Evolutionary conservation across 2,797 vertebrate species (phyloP), one percentile per base, ranked within the genome.

Genomic region (Melanotaenia nigrans): DNA sequence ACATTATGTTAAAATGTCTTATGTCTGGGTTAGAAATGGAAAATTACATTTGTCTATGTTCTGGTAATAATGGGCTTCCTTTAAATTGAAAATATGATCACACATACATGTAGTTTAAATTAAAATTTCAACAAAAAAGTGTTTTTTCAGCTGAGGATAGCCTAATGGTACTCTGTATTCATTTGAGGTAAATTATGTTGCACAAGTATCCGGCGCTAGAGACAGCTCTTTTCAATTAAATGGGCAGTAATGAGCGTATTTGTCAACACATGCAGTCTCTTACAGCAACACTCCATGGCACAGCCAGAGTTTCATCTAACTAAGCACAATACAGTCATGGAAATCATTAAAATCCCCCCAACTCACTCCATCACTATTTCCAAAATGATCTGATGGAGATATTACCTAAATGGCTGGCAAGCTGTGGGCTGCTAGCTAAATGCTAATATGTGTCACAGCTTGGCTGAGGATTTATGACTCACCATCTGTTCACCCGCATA

Each of bases 331-430:
- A 72, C 78, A 82, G 78, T 83, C 66, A 14, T 57, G 68, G 67
- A 88, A 89, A 70, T 68, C 82, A 78, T 86, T 89, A 79, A 84
- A 90, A 88, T 81, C 78, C 69, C 71, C 77, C 68, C 79, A 83
- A 87, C 90, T 91, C 91, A 85, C 93, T 94, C 88, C 85, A 93
- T 94, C 93, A 93, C 91, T 90, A 90, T 93, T 94, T 93, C 94
- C 89, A 93, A 91, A 93, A 90, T 91, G 88, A 95, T 94, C 90
- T 89, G 90, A 94, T 94, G 88, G 93, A 95, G 93, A 94, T 92
- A 95, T 95, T 94, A 94, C 90, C 92, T 92, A 94, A 94, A 95
- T 94, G 92, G 92, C 92, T 94, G 91, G 91, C 94, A 95, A 93
- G 92, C 94, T 93, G 93, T 88, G 91, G 87, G 90, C 93, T 91